phyloP scores from a whole-genome alignment of 2,888 invertebrate species.

The Philaethria dido region DNA sequence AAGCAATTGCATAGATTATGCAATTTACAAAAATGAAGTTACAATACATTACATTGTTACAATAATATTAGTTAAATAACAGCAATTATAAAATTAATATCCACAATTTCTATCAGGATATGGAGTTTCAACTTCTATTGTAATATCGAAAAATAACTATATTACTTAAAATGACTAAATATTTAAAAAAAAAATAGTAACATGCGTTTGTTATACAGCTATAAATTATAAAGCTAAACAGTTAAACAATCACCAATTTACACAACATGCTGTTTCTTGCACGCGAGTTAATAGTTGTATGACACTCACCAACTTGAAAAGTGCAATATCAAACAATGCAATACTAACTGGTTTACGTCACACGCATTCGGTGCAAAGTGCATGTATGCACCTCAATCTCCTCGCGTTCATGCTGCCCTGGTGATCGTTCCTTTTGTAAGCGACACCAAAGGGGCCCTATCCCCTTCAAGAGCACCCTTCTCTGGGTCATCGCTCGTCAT shows the following conservation, averaged over 20 bases:
- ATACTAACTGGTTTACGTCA: conserved; percentile 73
- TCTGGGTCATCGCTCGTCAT: conserved; percentile 76
- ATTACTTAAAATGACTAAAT: not conserved
- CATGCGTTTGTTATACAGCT: not conserved
- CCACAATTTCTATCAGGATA: too few relatives aligned
- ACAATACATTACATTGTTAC: too few relatives aligned
- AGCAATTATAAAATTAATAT: too few relatives aligned
- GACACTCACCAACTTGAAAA: conserved; percentile 55
- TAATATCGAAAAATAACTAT: too few relatives aligned
- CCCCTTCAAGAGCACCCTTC: conserved; percentile 81
- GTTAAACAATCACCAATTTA: conserved; percentile 10
- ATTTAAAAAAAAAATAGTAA: not conserved
- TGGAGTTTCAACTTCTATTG: too few relatives aligned
- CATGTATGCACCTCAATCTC: conserved; percentile 80
- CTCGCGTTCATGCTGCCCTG: conserved; percentile 74
- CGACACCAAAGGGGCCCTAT: conserved; percentile 83
- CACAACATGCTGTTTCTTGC: conserved; percentile 17
- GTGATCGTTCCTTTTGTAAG: conserved; percentile 79
- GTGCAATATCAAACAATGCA: conserved; percentile 76
- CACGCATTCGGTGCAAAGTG: conserved; percentile 81
- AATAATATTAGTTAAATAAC: too few relatives aligned
- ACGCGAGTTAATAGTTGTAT: conserved; percentile 48
- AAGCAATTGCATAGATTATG: too few relatives aligned
- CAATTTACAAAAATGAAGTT: too few relatives aligned
- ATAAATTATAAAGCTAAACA: not conserved